A percentile compares a stretch with the other conserved stretches of the same genome.
These are phyloP conservation scores for Phalacrocorax carbo DNA, from an alignment of 2,113 vertebrate species.

Conservation along the genomic window DNA sequence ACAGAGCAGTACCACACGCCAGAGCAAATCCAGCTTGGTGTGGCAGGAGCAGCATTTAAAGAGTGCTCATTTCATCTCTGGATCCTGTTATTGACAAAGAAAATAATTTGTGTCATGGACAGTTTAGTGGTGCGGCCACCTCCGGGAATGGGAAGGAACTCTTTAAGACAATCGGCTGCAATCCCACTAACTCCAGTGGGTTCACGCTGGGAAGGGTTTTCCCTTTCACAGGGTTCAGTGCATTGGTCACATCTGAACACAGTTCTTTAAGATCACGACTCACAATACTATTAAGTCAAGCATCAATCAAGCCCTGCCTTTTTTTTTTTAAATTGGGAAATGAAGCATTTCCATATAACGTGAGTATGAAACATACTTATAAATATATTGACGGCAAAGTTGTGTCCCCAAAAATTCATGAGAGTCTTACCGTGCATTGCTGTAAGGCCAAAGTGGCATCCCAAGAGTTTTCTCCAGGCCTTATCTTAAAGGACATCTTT, in stretches of 20 bases:
- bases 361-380: not conserved
- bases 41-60: not conserved
- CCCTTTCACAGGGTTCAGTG: not conserved
- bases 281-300: not conserved
- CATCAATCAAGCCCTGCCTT: not conserved
- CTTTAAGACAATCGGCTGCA: not conserved
- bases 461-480: not conserved
- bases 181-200: not conserved
- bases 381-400: not conserved
- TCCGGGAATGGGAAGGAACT: not conserved
- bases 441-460: not conserved
- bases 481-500: not conserved
- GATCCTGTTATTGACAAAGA: not conserved
- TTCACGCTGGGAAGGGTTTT: not conserved
- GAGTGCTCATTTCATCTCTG: not conserved
- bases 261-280: not conserved
- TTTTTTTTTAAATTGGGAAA: not conserved
- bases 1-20: rapidly evolving
- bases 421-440: not conserved
- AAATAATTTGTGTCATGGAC: not conserved
- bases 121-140: not conserved
- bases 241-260: not conserved
- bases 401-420: not conserved
- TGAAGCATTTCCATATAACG: not conserved
- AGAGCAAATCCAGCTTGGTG: not conserved